Conservation (phyloP, 2,797 vertebrate species). For the Bryconaethiops microstoma region DNA sequence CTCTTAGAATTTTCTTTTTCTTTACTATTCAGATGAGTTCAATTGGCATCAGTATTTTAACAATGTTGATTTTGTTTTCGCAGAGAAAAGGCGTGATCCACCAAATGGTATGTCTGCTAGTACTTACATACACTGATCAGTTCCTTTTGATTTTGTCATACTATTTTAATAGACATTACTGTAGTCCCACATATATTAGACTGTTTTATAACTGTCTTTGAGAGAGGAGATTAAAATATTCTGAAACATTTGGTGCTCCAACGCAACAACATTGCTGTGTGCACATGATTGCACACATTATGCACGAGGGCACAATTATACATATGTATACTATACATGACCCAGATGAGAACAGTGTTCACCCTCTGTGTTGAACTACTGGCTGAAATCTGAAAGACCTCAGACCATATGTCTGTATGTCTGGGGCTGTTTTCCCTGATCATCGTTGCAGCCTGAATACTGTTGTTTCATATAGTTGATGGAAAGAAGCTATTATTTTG, state of each 20-base stretch:
- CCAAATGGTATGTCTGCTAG: conserved; percentile 84
- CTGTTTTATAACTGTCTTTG: background rate
- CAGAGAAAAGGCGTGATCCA: conserved; percentile 90
- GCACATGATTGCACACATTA: background rate
- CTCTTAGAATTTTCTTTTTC: conserved; percentile 40
- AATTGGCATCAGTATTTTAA: conserved; percentile 60
- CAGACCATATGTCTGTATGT: conserved; percentile 13
- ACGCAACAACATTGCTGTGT: background rate
- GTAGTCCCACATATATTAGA: background rate
- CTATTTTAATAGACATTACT: background rate
- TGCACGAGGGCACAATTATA: conserved; percentile 15
- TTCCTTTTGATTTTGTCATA: conserved; percentile 28
- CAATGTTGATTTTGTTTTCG: conserved; percentile 73
- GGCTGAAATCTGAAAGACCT: conserved; percentile 63
- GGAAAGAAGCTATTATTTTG: background rate
- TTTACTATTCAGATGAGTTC: conserved; percentile 34
- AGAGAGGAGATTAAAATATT: background rate
- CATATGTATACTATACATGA: conserved; percentile 25
- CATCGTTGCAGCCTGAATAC: background rate
- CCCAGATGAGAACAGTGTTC: conserved; percentile 33
- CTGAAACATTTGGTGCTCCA: background rate
- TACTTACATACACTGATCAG: conserved; percentile 47
- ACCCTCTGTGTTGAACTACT: conserved; percentile 22
- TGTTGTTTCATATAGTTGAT: background rate
- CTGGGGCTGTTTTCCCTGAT: background rate